Base-by-base conservation (phyloP, 37 sponge, comb jelly and placozoan species). In the Bolinopsis microptera region DNA sequence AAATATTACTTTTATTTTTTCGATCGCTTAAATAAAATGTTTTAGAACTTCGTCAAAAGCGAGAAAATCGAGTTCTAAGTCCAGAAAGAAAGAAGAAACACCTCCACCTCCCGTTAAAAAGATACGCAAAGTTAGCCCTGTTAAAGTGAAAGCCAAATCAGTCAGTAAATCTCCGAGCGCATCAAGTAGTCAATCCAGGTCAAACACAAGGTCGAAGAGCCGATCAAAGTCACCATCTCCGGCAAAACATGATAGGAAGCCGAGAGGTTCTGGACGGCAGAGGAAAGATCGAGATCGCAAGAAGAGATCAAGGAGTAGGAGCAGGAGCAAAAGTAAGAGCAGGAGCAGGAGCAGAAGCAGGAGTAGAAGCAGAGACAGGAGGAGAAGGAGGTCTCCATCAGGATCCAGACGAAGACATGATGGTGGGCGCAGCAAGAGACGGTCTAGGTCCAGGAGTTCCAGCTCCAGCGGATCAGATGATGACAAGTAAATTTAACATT, bases 331-430 rank as follows among this genome's bases (percentile, higher is more conserved):
- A 27, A 72, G 30, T 5, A 72, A 72, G 75, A 28, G 22, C 38
- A 80, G 82, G 23, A 80, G 38, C 61, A 86, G 48, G 61, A 25
- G 24, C 61, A 86, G 90, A 38, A 86, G 90, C 61, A 86, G 30
- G 21, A 26, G 24, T 40, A 38, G 90, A 34, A 40, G 61, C 0
- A 86, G 90, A 0, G 1, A 34, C 2, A 35, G 32, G 1, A 27
- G 80, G 9, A 35, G 35, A 35, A 34, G 35, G 0, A 27, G 80
- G 36, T 77, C 80, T 22, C 34, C 33, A 5, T 77, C 80, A 33
- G 36, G 80, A 28, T 70, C 74, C 23, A 9, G 74, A 30, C 23
- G 27, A 77, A 27, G 80, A 34, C 33, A 36, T 16, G 35, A 77
- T 36, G 27, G 80, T 21, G 18, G 21, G 36, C 2, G 21, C 3